Evolutionary conservation across 2,888 invertebrate genomes (phyloP).

Genomic region (Orthosia cruda): DNA sequence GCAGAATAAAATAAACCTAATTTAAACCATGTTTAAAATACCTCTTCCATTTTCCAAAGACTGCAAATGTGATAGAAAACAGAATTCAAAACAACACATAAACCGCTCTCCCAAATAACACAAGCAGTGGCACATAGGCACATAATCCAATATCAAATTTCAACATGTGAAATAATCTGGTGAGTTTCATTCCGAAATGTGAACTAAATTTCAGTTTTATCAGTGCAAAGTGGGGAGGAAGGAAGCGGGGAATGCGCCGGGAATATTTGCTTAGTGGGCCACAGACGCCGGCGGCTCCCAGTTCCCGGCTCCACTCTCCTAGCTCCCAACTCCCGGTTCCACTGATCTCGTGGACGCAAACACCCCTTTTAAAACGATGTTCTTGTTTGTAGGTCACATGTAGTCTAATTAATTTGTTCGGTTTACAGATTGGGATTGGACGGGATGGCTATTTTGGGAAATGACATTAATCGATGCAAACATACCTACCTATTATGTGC

Average conservation of each 20-base stretch:
- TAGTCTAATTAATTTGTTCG: constrained; percentile 56
- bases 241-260: constrained; percentile 72
- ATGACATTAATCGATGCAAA: constrained; percentile 30
- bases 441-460: constrained; percentile 27
- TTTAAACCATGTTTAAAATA: no score
- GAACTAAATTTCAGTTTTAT: constrained; percentile 74
- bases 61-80: constrained; percentile 1
- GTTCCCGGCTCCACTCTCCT: constrained; percentile 22
- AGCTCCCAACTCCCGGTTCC: constrained; percentile 28
- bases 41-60: neutral
- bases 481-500: neutral
- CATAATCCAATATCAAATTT: constrained; percentile 43
- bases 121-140: constrained; percentile 13
- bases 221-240: constrained; percentile 73
- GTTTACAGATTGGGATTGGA: constrained; percentile 27
- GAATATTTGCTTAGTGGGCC: constrained; percentile 71
- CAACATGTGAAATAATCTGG: constrained; percentile 54
- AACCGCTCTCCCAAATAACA: constrained; percentile 15
- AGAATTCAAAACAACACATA: constrained; percentile 27
- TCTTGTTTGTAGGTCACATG: constrained; percentile 61
- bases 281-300: constrained; percentile 54
- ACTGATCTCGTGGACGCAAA: constrained; percentile 56
- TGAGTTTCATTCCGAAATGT: constrained; percentile 61
- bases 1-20: neutral
- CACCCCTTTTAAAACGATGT: constrained; percentile 50